phyloP scores from a whole-genome alignment of 2,888 invertebrate genomes.

The Allolobophora icterica region DNA sequence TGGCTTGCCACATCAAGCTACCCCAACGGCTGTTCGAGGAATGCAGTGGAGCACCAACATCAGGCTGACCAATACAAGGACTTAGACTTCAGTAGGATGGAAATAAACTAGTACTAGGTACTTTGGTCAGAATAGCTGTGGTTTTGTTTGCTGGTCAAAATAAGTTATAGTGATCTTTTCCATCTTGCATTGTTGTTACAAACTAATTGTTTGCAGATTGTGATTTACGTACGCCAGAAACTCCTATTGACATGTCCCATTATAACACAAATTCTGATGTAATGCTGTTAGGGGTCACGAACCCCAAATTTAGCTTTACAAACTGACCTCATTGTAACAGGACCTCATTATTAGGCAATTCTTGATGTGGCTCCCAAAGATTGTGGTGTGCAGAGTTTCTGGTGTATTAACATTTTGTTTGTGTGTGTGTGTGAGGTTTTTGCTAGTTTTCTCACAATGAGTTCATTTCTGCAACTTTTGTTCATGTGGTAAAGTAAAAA shows the following conservation, averaged over 20 bases:
- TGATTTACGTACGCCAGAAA: background rate
- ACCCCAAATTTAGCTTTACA: background rate
- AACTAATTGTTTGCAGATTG: conserved; percentile 11
- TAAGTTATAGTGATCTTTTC: conserved; percentile 8
- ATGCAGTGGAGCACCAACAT: conserved; percentile 3
- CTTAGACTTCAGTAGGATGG: conserved; percentile 17
- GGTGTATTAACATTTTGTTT: background rate
- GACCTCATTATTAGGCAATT: background rate
- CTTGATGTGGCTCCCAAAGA: background rate
- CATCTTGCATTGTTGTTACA: conserved; percentile 4
- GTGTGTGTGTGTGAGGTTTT: background rate
- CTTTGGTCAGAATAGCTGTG: conserved; percentile 10
- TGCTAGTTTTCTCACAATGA: background rate
- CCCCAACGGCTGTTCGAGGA: conserved; percentile 45
- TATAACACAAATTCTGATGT: conserved; percentile 8
- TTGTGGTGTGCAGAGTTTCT: background rate
- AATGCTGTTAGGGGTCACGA: background rate
- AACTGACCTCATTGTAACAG: background rate
- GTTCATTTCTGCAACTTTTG: background rate
- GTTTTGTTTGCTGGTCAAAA: conserved; percentile 12
- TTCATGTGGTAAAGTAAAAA: background rate
- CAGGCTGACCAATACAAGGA: background rate
- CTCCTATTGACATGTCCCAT: background rate
- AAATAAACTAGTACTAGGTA: conserved; percentile 12
- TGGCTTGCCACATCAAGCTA: conserved; percentile 48